Evolutionary conservation across 2,888 invertebrate genomes (phyloP).

Genomic region (Frankliniella fusca): DNA sequence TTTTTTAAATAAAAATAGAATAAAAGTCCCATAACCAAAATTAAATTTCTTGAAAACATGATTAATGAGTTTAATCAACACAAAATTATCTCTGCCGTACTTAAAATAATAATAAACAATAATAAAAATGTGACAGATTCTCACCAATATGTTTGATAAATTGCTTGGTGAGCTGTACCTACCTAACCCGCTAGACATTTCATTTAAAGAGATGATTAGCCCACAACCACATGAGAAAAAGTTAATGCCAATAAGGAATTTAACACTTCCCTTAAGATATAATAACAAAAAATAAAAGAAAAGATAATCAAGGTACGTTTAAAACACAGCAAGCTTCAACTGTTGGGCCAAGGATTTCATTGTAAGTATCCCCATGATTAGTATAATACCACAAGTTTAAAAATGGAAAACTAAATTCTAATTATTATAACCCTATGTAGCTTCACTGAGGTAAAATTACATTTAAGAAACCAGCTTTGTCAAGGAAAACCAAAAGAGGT

Average conservation of each 20-base stretch:
- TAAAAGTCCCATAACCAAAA: conserved; percentile 11
- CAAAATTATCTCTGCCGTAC: background rate
- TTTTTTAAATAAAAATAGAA: background rate
- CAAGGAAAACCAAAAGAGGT: conserved; percentile 12
- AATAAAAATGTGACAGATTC: background rate
- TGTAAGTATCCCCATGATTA: background rate
- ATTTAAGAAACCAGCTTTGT: conserved; percentile 25
- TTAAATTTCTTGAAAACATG: background rate
- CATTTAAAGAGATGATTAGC: background rate
- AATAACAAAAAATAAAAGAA: background rate
- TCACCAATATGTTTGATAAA: background rate
- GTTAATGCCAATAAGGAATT: conserved; percentile 9
- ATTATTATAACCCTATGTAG: background rate
- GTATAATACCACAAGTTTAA: background rate
- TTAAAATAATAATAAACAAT: conserved; percentile 24
- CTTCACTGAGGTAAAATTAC: conserved; percentile 10
- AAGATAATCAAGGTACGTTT: conserved; percentile 16
- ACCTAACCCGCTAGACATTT: background rate
- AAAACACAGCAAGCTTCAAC: conserved; percentile 9
- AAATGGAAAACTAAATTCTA: conserved; percentile 8
- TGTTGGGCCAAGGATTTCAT: conserved; percentile 8
- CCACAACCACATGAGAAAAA: conserved; percentile 13
- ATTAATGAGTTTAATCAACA: conserved; percentile 12
- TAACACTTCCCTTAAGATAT: background rate
- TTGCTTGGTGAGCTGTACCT: background rate